Evolutionary conservation across 1,140 invertebrate genomes (phyloP).

Genomic region (Bombus pyrosoma): DNA sequence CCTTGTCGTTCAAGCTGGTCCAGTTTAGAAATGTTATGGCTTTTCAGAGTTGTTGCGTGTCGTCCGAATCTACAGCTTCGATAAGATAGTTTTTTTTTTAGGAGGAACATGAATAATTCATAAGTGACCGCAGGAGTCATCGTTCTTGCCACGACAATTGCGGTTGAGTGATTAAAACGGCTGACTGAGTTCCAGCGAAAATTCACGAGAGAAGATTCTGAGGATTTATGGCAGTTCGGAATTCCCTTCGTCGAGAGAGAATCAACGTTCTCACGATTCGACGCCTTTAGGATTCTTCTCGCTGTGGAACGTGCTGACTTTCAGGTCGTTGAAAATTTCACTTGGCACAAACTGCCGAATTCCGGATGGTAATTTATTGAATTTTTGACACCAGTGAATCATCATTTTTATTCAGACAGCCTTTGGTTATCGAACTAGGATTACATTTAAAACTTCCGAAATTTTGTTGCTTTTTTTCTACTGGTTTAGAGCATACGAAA

Average conservation of each 20-base stretch:
- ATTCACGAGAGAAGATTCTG: neutral
- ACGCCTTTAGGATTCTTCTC: neutral
- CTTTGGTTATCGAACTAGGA: neutral
- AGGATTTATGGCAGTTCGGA: neutral
- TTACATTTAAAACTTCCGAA: no score
- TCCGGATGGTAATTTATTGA: neutral
- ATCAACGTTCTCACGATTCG: neutral
- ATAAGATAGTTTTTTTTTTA: neutral
- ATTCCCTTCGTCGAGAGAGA: neutral
- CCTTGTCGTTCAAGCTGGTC: neutral
- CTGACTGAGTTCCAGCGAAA: neutral
- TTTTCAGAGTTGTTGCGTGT: no score
- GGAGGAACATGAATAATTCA: neutral
- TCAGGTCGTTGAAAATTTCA: neutral
- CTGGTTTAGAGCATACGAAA: no score
- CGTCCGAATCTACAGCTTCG: neutral
- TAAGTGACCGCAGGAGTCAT: neutral
- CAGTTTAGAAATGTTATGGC: neutral
- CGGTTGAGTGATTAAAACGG: neutral
- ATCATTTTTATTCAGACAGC: neutral
- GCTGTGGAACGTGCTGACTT: neutral
- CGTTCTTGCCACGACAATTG: neutral
- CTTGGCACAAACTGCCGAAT: no score
- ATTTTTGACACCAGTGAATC: neutral
- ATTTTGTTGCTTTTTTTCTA: no score